Percentiles rank a stretch among this genome's conserved stretches.
phyloP scores from a whole-genome alignment of 2,888 invertebrate genomes.

The Dryomyza anilis region DNA sequence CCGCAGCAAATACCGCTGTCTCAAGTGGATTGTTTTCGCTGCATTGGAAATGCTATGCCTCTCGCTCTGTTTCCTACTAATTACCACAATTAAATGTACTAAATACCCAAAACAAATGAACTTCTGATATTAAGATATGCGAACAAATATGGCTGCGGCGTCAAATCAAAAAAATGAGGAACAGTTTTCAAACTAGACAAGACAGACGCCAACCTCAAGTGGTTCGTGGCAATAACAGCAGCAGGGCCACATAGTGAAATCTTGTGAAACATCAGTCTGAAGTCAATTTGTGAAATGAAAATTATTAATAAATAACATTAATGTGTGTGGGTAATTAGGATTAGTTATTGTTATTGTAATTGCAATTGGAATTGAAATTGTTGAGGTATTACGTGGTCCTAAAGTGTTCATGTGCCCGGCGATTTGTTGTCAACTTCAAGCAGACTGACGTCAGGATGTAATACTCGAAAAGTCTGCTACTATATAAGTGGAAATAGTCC shows the following conservation, averaged over 20 bases:
- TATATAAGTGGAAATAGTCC: no score
- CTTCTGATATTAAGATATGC: slow-evolving; percentile 8
- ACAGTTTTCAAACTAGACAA: neutral
- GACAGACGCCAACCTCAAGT: slow-evolving; percentile 13
- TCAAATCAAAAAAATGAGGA: neutral
- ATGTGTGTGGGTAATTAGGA: slow-evolving; percentile 5
- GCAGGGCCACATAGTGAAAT: neutral
- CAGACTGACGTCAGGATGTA: no score
- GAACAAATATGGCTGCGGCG: neutral
- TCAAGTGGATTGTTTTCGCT: slow-evolving; percentile 7
- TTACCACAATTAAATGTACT: slow-evolving; percentile 18
- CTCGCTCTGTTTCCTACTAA: slow-evolving; percentile 7
- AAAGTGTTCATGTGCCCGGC: no score
- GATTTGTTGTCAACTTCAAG: no score
- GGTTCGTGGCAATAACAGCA: neutral
- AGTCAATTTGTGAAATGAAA: slow-evolving; percentile 5
- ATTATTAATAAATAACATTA: slow-evolving; percentile 12
- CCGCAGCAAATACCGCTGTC: no score
- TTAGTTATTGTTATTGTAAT: no score
- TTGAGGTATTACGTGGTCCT: no score
- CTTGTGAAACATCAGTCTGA: neutral
- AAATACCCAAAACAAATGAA: slow-evolving; percentile 21
- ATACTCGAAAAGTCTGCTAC: no score
- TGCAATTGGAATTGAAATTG: no score
- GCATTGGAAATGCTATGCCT: no score